Evolutionary conservation across 1,140 invertebrate genomes (phyloP).

Genomic region (Heliconius hermathena): DNA sequence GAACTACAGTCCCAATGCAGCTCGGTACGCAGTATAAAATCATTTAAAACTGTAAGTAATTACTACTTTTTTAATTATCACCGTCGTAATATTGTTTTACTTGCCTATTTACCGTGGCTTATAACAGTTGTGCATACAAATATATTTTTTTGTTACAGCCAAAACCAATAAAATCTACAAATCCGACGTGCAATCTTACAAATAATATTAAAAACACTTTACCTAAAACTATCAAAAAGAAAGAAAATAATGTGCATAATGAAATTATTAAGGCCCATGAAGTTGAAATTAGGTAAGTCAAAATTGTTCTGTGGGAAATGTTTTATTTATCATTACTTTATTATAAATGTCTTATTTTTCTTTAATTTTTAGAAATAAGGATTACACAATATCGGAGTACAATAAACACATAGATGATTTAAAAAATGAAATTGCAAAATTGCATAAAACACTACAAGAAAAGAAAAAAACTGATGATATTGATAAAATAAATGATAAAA

Average conservation of each 20-base stretch:
- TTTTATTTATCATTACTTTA: not conserved
- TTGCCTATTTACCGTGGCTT: no score
- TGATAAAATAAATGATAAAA: conserved; percentile 49
- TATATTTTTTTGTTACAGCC: conserved; percentile 54
- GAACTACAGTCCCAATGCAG: conserved; percentile 65
- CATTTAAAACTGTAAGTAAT: conserved; percentile 67
- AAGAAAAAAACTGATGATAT: conserved; percentile 42
- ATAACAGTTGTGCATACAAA: not conserved
- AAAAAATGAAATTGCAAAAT: conserved; percentile 62
- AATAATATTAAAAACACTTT: conserved; percentile 49
- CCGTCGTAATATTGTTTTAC: no score
- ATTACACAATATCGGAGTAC: conserved; percentile 69
- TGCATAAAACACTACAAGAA: conserved; percentile 59
- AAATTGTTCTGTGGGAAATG: not conserved
- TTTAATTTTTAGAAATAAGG: conserved; percentile 67
- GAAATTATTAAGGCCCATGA: conserved; percentile 70
- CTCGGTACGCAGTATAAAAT: conserved; percentile 58
- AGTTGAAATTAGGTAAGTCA: conserved; percentile 69
- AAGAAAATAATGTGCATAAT: conserved; percentile 45
- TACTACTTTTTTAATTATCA: not conserved
- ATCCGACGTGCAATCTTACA: conserved; percentile 38
- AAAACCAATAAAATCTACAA: conserved; percentile 53
- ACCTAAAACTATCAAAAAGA: conserved; percentile 47
- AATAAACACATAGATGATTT: conserved; percentile 73
- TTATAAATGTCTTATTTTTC: not conserved